A percentile compares a stretch with the other conserved stretches of the same genome.
These are phyloP conservation scores for Nettapus auritus DNA, from an alignment of 2,113 vertebrate genomes.

Conservation along the genomic window DNA sequence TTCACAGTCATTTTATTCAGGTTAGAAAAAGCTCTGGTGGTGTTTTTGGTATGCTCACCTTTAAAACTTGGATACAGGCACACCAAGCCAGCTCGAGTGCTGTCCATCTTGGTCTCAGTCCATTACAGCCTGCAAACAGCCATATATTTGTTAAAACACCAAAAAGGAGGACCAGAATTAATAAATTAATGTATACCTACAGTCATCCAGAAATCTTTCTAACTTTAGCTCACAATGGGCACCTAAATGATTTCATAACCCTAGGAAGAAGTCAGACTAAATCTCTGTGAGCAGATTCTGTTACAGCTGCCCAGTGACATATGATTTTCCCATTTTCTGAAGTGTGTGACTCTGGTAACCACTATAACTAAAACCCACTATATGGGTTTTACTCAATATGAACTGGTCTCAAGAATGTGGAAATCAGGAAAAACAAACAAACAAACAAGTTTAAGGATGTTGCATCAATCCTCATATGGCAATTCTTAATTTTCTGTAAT, in stretches of 20 bases:
- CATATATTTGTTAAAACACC: neutral
- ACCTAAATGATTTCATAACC: neutral
- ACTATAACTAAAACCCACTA: neutral
- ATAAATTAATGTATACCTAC: neutral
- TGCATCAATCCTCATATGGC: neutral
- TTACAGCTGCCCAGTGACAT: neutral
- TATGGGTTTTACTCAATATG: neutral
- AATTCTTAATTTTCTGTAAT: neutral
- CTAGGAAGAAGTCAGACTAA: neutral
- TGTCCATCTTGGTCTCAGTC: neutral
- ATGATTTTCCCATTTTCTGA: neutral
- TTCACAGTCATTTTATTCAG: neutral
- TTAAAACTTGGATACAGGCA: neutral
- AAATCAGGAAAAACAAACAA: neutral
- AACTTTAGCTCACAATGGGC: neutral
- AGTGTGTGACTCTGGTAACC: neutral
- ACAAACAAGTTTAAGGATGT: neutral
- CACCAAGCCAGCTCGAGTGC: neutral
- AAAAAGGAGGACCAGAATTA: neutral
- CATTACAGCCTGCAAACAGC: neutral
- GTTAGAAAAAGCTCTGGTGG: neutral
- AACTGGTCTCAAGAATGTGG: neutral
- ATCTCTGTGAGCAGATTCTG: neutral
- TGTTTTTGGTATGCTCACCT: neutral
- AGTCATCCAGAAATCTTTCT: neutral